Evolutionary conservation across 92 coral and sea anemone species (phyloP).

Genomic region (Porites evermanni): DNA sequence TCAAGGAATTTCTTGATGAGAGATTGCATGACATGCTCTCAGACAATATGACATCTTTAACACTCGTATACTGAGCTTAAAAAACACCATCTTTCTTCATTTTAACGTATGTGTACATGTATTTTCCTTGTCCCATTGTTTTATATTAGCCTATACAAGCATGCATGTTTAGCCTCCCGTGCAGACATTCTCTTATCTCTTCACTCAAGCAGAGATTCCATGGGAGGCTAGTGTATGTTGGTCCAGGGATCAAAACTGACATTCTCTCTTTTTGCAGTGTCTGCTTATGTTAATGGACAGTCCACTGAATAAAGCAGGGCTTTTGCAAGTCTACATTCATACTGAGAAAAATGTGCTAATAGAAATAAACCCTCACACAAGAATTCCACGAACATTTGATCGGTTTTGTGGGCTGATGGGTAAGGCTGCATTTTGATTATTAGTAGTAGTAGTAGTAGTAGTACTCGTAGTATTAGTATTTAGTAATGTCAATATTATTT

Average conservation of each 20-base stretch:
- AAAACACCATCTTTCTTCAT: too few relatives aligned
- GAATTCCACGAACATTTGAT: slow-evolving; percentile 99
- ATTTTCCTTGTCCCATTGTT: too few relatives aligned
- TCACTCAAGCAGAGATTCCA: too few relatives aligned
- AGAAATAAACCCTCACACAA: slow-evolving; percentile 98
- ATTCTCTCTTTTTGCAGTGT: slow-evolving; percentile 58
- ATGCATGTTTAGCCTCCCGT: neutral
- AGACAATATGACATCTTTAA: too few relatives aligned
- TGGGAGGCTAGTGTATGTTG: neutral
- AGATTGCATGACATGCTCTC: too few relatives aligned
- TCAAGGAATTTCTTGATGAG: too few relatives aligned
- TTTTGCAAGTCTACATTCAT: slow-evolving; percentile 93
- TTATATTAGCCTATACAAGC: too few relatives aligned
- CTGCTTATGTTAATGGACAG: slow-evolving; percentile 96
- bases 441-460: too few relatives aligned
- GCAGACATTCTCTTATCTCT: too few relatives aligned
- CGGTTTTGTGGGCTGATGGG: slow-evolving; percentile 99
- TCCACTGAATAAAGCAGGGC: slow-evolving; percentile 96
- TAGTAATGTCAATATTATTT: too few relatives aligned
- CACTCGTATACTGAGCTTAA: too few relatives aligned
- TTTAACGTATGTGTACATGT: too few relatives aligned
- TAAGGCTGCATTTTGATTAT: slow-evolving; percentile 36
- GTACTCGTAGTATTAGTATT: neutral
- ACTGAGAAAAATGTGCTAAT: slow-evolving; percentile 93
- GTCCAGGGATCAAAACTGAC: neutral